Conservation (phyloP, 2,113 vertebrate genomes). For the Nesoenas mayeri region DNA sequence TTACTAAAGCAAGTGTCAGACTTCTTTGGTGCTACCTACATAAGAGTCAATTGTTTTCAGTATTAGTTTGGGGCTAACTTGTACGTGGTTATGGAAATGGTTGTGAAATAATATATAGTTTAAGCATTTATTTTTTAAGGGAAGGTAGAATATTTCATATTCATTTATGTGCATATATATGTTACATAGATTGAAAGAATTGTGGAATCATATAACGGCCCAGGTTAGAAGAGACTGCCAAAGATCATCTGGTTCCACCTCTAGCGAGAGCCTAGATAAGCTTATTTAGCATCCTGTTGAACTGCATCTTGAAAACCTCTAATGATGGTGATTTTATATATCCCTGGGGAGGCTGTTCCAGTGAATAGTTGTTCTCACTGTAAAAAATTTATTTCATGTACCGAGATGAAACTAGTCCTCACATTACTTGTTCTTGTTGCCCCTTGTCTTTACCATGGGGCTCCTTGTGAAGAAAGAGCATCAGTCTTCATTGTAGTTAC, state of each 20-base stretch:
- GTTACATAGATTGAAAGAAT: background rate
- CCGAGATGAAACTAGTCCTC: background rate
- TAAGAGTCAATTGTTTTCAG: background rate
- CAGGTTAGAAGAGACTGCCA: background rate
- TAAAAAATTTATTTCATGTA: background rate
- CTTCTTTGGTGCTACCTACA: background rate
- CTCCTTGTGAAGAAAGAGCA: background rate
- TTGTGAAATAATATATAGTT: background rate
- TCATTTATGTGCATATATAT: too few relatives aligned
- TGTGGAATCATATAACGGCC: background rate
- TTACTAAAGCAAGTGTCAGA: background rate
- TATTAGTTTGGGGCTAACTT: background rate
- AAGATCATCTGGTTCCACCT: background rate
- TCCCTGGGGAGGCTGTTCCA: too few relatives aligned
- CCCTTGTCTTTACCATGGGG: background rate
- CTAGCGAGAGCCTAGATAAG: background rate
- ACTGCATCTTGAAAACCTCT: too few relatives aligned
- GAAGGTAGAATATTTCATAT: background rate
- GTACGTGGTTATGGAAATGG: background rate
- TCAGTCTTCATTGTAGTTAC: background rate
- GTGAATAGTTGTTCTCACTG: too few relatives aligned
- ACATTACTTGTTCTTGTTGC: background rate
- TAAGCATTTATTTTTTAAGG: background rate
- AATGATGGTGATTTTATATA: too few relatives aligned
- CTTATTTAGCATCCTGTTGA: background rate